phyloP scores from a whole-genome alignment of 2,888 invertebrate species.

The Ypsolopha sequella region DNA sequence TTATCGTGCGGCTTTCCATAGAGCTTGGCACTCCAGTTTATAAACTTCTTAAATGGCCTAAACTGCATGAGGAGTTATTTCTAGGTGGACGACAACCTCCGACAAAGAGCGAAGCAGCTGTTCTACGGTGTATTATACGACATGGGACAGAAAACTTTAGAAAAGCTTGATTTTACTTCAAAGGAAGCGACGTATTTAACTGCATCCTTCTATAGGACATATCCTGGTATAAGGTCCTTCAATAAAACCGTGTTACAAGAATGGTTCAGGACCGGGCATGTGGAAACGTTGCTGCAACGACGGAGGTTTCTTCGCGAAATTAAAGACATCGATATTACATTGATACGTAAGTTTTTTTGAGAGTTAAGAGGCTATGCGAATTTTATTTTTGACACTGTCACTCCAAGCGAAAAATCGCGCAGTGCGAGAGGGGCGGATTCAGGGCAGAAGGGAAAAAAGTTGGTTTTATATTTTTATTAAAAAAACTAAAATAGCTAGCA shows the following conservation, averaged over 20 bases:
- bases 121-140: slow-evolving; percentile 99
- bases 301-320: slow-evolving; percentile 84
- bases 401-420: neutral
- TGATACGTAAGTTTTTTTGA: slow-evolving; percentile 68
- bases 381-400: no score
- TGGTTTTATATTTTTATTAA: no score
- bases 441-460: no score
- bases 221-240: slow-evolving; percentile 77
- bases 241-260: slow-evolving; percentile 63
- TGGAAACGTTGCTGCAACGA: slow-evolving; percentile 86
- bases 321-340: slow-evolving; percentile 67
- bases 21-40: no score
- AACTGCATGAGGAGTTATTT: neutral
- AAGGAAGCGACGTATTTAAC: slow-evolving; percentile 84
- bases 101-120: slow-evolving; percentile 91
- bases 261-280: slow-evolving; percentile 80
- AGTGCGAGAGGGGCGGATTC: no score
- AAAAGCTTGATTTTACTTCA: slow-evolving; percentile 82
- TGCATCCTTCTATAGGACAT: slow-evolving; percentile 83
- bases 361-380: no score
- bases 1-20: no score
- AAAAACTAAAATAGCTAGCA: no score
- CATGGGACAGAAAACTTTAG: slow-evolving; percentile 88
- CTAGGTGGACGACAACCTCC: slow-evolving; percentile 79
- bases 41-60: no score